phyloP scores from a whole-genome alignment of 2,888 invertebrate genomes.

The Idaea straminata region DNA sequence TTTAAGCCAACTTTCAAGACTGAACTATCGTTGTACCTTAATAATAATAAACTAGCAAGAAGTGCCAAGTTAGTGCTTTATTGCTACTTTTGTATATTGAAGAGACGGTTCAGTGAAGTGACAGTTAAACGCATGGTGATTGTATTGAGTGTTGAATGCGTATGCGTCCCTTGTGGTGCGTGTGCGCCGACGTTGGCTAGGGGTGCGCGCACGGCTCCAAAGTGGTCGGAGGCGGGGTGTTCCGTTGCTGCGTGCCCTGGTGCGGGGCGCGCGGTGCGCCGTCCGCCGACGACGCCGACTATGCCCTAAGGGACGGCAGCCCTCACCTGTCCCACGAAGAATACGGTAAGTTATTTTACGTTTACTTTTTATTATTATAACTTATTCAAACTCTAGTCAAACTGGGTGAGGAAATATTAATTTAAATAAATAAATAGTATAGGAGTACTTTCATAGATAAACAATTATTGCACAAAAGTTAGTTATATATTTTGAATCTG shows the following conservation, averaged over 20 bases:
- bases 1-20: slow-evolving; percentile 63
- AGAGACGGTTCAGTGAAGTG: slow-evolving; percentile 24
- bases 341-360: slow-evolving; percentile 51
- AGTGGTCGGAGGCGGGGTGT: slow-evolving; percentile 88
- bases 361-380: slow-evolving; percentile 3
- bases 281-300: slow-evolving; percentile 81
- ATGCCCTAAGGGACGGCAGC: slow-evolving; percentile 71
- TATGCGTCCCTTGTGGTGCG: slow-evolving; percentile 53
- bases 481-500: slow-evolving; percentile 5
- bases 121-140: slow-evolving; percentile 32
- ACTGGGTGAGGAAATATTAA: background rate
- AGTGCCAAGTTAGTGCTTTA: slow-evolving; percentile 19
- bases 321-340: slow-evolving; percentile 61
- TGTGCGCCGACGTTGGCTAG: slow-evolving; percentile 68
- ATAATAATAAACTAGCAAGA: slow-evolving; percentile 18
- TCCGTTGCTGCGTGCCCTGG: slow-evolving; percentile 92
- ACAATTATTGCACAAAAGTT: no score
- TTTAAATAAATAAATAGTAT: background rate
- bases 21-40: slow-evolving; percentile 41
- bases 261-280: slow-evolving; percentile 86
- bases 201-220: slow-evolving; percentile 74
- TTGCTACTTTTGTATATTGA: slow-evolving; percentile 20
- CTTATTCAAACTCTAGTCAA: background rate
- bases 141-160: slow-evolving; percentile 35
- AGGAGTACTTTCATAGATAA: background rate